Evolutionary conservation across 2,797 vertebrate species (phyloP).

Genomic region (Poecilia gillii): DNA sequence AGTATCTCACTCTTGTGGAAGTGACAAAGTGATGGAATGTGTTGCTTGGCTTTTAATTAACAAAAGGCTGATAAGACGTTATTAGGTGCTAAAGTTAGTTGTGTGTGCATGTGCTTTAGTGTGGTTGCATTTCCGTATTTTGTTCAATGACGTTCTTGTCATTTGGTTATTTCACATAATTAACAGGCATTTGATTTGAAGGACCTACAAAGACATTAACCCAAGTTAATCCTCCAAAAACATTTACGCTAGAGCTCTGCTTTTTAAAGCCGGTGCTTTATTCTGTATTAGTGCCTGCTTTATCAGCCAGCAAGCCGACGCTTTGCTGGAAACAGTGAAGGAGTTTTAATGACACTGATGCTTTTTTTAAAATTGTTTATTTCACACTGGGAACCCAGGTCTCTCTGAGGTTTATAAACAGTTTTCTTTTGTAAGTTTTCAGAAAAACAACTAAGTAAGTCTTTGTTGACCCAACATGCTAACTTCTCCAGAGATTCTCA

Average conservation of each 20-base stretch:
- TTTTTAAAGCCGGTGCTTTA: neutral
- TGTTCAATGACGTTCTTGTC: constrained; percentile 12
- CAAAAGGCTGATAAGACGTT: constrained; percentile 54
- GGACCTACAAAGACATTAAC: neutral
- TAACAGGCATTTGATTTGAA: neutral
- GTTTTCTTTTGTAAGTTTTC: neutral
- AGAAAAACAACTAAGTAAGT: neutral
- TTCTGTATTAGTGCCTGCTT: neutral
- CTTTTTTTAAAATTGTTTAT: neutral
- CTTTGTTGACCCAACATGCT: neutral
- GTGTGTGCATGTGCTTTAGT: constrained; percentile 8
- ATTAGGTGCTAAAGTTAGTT: constrained; percentile 22
- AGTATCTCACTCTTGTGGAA: constrained; percentile 40
- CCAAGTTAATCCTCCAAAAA: neutral
- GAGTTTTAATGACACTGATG: neutral
- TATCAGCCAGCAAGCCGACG: neutral
- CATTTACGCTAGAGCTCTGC: neutral
- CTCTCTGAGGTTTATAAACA: neutral
- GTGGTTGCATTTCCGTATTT: constrained; percentile 8
- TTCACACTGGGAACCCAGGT: neutral
- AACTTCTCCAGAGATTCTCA: neutral
- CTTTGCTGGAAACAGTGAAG: neutral
- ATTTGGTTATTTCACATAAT: constrained; percentile 18
- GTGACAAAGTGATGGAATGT: constrained; percentile 34
- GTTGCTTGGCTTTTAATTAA: constrained; percentile 60